Base-by-base conservation (phyloP, 2,113 vertebrate species). In the Sclerurus mexicanus region DNA sequence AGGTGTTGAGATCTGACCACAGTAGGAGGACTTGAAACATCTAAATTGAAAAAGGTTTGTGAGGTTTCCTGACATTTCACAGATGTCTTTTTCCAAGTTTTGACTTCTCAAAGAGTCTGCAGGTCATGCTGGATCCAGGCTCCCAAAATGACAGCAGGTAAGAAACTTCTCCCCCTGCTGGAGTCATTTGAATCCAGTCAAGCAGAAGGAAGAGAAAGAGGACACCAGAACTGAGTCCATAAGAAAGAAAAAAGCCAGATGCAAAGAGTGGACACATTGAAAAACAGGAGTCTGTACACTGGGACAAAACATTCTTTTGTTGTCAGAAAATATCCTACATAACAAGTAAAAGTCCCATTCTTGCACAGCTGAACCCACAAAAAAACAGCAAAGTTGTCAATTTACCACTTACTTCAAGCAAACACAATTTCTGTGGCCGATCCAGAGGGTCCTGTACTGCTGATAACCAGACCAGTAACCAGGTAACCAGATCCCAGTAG, bases 101-200 rank as follows among this genome's bases (percentile, higher is more conserved):
- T 83, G 55, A 58, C 35, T 42, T 30, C 62, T 85, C 12, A 52
- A 63, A 47, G 44, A 85, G 3, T 60, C 52, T 82, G 39, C 12
- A 83, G 31, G 35, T 19, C 21, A n/a, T n/a, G 39, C 10, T 52
- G 27, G 28, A 79, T 30, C 22, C n/a, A 60, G 28, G 28, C 37
- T 76, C 17, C 37, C 37, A 85, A 76, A 83, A 72, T 8, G 8
- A 69, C 12, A 52, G 35, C 27, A 76, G 53, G 5, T 60, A 53
- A 83, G 31, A 0, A 0, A 71, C 24, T 20, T 94, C 25, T 77
- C 7, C n/a, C 47, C 10, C 49, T 77, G 24, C 0, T 35, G 35
- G 14, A 66, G 22, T 40, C 28, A 33, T 9, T 1, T 64, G 37
- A 69, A 52, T 37, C 49, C 31, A 69, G 46, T 53, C 50, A 90